Evolutionary conservation across 2,113 vertebrate genomes (phyloP).

Genomic region (Oreochromis niloticus): DNA sequence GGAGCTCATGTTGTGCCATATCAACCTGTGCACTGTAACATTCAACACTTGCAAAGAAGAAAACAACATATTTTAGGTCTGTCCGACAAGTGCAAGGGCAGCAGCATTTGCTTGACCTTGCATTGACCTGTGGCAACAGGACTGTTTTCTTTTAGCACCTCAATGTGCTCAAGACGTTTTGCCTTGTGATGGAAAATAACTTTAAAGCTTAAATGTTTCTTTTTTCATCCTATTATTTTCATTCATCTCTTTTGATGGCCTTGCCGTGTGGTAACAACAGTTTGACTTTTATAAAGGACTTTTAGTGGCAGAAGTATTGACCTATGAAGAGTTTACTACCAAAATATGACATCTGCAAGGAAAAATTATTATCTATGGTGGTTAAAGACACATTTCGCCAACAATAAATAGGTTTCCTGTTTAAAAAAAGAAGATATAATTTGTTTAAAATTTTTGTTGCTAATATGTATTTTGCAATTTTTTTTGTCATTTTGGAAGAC

Average conservation of each 20-base stretch:
- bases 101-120: constrained; percentile 25
- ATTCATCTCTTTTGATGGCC: constrained; percentile 46
- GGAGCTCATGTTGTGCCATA: constrained; percentile 46
- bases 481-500: constrained; percentile 32
- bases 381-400: neutral
- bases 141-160: constrained; percentile 60
- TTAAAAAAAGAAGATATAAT: neutral
- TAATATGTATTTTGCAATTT: neutral
- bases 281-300: constrained; percentile 36
- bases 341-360: neutral
- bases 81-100: constrained; percentile 2
- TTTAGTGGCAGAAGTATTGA: constrained; percentile 12
- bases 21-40: constrained; percentile 57
- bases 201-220: constrained; percentile 35
- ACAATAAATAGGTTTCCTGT: neutral
- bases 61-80: constrained; percentile 30
- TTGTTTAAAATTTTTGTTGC: neutral
- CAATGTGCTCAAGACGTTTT: constrained; percentile 52
- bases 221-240: constrained; percentile 36
- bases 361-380: neutral
- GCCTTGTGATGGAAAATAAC: constrained; percentile 63
- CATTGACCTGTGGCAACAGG: constrained; percentile 50
- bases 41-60: constrained; percentile 14
- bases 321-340: constrained; percentile 51
- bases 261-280: constrained; percentile 45